Evolutionary conservation across 2,888 invertebrate species (phyloP).

Genomic region (Pollenia labialis): DNA sequence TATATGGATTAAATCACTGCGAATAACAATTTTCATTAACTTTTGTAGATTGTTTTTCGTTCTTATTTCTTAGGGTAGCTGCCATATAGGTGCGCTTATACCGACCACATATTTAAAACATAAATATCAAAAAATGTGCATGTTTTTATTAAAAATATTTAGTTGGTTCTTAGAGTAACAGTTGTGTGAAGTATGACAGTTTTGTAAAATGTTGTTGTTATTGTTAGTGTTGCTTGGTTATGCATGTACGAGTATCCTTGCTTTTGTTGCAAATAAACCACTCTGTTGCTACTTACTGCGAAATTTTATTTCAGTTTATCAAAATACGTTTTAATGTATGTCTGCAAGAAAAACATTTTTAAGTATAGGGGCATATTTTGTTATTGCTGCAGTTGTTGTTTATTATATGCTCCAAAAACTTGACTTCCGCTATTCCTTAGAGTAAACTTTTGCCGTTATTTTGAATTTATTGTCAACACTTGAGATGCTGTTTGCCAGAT

Average conservation of each 20-base stretch:
- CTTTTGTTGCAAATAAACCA: background rate
- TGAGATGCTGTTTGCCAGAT: slow-evolving; percentile 75
- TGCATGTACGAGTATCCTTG: background rate
- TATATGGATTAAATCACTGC: no score
- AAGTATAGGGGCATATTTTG: background rate
- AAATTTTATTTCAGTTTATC: background rate
- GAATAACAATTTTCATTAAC: no score
- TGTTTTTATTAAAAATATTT: background rate
- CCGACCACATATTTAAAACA: no score
- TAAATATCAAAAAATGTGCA: no score
- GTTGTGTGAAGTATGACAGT: background rate
- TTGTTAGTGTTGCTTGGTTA: no score
- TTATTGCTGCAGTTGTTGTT: background rate
- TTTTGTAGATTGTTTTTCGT: no score
- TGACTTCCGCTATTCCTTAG: slow-evolving; percentile 20
- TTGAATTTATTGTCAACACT: slow-evolving; percentile 78
- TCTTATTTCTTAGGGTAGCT: no score
- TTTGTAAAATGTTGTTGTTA: background rate
- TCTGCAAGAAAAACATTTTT: background rate
- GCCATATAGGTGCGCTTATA: no score
- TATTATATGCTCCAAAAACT: slow-evolving; percentile 29
- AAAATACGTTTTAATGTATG: background rate
- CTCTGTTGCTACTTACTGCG: background rate
- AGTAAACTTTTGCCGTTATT: slow-evolving; percentile 61
- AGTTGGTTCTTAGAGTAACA: background rate